Evolutionary conservation across 30 jellyfish, hydroid and myxozoan genomes (phyloP), one percentile per base, ranked within the genome.

Genomic region (Euphysa ruthae): DNA sequence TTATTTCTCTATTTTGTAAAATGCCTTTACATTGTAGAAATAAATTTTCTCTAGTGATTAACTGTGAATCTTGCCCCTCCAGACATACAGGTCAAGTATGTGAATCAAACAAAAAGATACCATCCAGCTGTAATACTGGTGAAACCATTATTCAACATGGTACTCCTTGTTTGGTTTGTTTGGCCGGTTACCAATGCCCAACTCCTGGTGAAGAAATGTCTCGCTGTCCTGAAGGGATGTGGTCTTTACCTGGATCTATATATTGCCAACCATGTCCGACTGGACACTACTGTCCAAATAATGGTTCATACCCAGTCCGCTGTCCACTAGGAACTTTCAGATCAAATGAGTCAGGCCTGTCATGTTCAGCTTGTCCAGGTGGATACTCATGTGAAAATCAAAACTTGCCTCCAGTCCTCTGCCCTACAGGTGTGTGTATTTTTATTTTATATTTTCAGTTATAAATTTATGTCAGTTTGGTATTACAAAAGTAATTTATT

Each of bases 291-390:
- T 86, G 96, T 74, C 83, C 85, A 4, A 63, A 70, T 26, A 29
- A 81, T 31, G 65, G 78, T 0, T 35, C 87, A 15, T 32, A 42
- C 10, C 94, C 94, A 7, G 42, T 51, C 18, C 65, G 63, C 12
- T 86, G 96, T 52, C 42, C 80, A 1, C 58, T 87, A 5, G 96
- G 96, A 5, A 66, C 82, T 21, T 86, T 78, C 55, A 92, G 93
- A 18, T 43, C 65, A 25, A 32, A n/a, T n/a, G 57, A 61, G 1
- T 56, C 94, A 2, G 68, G 38, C 35, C 19, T 38, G 55, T 27
- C 93, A 16, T 86, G 96, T 43, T 69, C 34, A 20, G 46, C 69
- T 0, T 86, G 96, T 55, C 96, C 96, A 4, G 96, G 89, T 33
- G 96, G 94, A 0, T 32, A 46, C 26, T 51, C 55, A 2, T 86